Conservation (phyloP, 2,113 vertebrate genomes). For the Alethe diademata region DNA sequence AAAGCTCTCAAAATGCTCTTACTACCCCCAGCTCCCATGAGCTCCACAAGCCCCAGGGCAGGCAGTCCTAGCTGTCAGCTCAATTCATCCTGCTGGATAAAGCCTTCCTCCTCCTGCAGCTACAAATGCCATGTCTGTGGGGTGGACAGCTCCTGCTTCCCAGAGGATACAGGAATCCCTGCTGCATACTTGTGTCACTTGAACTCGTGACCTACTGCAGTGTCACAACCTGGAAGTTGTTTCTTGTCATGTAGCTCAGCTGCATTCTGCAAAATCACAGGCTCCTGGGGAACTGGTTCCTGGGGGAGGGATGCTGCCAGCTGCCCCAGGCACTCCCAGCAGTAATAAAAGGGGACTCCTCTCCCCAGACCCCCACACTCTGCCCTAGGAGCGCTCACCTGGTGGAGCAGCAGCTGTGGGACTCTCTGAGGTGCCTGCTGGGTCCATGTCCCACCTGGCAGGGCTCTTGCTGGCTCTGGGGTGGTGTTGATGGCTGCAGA, state of each 20-base stretch:
- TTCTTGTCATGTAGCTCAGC: background rate
- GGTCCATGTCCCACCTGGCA: background rate
- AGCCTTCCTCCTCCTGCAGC: background rate
- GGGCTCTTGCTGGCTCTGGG: background rate
- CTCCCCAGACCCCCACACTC: background rate
- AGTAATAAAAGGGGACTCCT: background rate
- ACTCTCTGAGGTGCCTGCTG: background rate
- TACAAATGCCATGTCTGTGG: background rate
- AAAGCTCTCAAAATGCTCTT: background rate
- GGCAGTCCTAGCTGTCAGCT: background rate
- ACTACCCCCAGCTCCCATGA: background rate
- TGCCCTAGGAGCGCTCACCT: background rate
- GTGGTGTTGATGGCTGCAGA: background rate
- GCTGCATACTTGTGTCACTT: background rate
- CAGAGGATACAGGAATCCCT: background rate
- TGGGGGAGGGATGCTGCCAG: accelerated
- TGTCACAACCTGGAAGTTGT: background rate
- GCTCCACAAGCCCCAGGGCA: background rate
- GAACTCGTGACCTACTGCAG: background rate
- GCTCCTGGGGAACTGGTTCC: background rate
- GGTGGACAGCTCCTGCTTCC: background rate
- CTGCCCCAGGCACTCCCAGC: background rate
- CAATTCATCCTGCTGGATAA: background rate
- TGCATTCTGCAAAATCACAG: background rate
- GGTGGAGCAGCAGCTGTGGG: background rate